Evolutionary conservation across 2,113 vertebrate species (phyloP).

Genomic region (Seriola dumerili): DNA sequence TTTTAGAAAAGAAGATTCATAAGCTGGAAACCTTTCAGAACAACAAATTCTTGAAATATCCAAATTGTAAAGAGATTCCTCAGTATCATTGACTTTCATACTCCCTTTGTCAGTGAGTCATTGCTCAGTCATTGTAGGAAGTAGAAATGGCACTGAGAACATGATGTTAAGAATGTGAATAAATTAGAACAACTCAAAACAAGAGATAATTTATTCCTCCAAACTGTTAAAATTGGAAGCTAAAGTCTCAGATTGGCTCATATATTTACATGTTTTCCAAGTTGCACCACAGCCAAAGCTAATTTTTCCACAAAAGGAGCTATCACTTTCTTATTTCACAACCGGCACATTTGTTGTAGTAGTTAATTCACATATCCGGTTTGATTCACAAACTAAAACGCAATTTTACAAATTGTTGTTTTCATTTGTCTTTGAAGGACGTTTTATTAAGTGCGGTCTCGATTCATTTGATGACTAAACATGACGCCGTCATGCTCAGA

Average conservation of each 20-base stretch:
- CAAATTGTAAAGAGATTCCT: too few species aligned
- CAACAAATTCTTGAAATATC: too few species aligned
- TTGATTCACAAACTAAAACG: neutral
- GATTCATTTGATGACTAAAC: conserved; percentile 49
- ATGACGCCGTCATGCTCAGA: conserved; percentile 3
- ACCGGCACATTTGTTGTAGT: neutral
- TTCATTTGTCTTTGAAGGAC: conserved; percentile 20
- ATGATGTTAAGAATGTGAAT: neutral
- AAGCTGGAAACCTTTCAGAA: too few species aligned
- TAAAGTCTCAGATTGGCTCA: neutral
- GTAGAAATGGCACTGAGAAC: neutral
- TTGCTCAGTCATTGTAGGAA: neutral
- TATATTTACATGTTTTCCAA: neutral
- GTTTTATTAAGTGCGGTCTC: conserved; percentile 17
- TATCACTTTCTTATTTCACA: neutral
- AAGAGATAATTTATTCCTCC: neutral
- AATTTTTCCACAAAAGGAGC: neutral
- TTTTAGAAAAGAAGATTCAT: too few species aligned
- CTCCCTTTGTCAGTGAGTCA: neutral
- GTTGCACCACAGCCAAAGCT: neutral
- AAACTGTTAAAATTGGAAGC: neutral
- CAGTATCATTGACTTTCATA: neutral
- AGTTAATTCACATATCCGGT: neutral
- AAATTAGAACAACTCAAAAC: neutral
- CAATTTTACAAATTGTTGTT: conserved; percentile 22